Base-by-base conservation (phyloP, 2,113 vertebrate genomes). In the Setophaga kirtlandii region DNA sequence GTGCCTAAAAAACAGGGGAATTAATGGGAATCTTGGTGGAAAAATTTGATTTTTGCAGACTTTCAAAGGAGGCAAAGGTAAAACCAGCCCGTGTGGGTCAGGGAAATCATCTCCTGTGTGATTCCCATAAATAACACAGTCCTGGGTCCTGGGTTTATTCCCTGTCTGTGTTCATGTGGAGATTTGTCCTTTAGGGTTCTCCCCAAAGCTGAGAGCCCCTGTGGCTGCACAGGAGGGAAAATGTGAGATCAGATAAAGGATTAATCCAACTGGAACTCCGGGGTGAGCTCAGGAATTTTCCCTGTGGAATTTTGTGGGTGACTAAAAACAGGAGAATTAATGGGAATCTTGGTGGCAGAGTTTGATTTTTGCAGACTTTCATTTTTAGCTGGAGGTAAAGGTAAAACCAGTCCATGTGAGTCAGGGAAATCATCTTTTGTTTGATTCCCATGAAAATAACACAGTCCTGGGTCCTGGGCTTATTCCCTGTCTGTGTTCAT, bases 201-300 rank as follows among this genome's bases (percentile, higher is more conserved):
- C 44, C 75, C 52, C 37, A 25, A 62, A 37, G 60, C 65, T 41
- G 50, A 64, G 83, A 94, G 58, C 59, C 74, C 73, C 27, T 9
- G 42, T 82, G 89, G 59, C 94, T 95, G 83, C 55, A 42, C 46
- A 79, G n/a, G 2, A 67, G 84, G 87, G 84, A 79, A 83, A 60
- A 7, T 5, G 44, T 52, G 70, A 0, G 46, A 93, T 96, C 94
- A 95, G 95, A 94, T 89, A 67, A 95, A 79, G 74, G 63, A 90
- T 96, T 95, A 84, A 95, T 94, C 87, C 80, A 27, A 58, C 75
- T 80, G 93, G 59, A 91, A 41, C 31, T 95, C 75, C 93, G 52
- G 27, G 46, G 42, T 62, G 96, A 92, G 77, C 55, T 35, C 49
- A n/a, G 50, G 89, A 17, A 21, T 65, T 73, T 22, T 30, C 49